Base-by-base conservation (phyloP, 2,888 invertebrate species). In the Empis livida region DNA sequence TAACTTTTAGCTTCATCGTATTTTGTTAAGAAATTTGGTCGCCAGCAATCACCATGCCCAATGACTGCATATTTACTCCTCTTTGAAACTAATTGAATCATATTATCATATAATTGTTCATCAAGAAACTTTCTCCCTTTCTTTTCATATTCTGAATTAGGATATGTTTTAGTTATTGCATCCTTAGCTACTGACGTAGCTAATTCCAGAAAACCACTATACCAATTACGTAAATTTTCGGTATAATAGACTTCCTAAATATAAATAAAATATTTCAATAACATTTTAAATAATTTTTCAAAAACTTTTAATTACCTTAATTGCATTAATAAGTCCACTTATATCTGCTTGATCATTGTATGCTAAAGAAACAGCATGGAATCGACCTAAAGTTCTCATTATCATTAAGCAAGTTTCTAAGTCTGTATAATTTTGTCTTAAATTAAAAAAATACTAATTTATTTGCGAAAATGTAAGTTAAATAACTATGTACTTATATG, bases 11-110 rank as follows among this genome's bases (percentile, higher is more conserved):
- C 56, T 3, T 53, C 42, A 1, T 59, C 61, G 46, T 70, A 70
- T 40, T 74, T 73, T 10, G 75, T 75, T 1, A 85, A 61, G 54
- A 84, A 84, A 60, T 86, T 85, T n/a, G 81, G 82, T 0, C 79
- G 75, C 85, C 85, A 85, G 37, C 77, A 76, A 59, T 86, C 85
- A 0, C 84, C 85, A 49, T 85, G 84, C 0, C 75, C 77, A 27
- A 84, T 74, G 0, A 79, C 79, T 0, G 76, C 72, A n/a, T 73
- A 65, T 17, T 67, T 66, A 63, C 62, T 61, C 51, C 56, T 59
- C 0, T 57, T 56, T 8, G 62, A 59, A 0, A 62, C 64, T 41
- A 66, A 48, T 42, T 59, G 62, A 2, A 71, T 63, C 64, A 75
- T 65, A 43, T 72, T 73, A 45, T 62, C 61, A 46, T 72, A 68